Evolutionary conservation across 1,140 invertebrate species (phyloP).

Genomic region (Pararge aegeria): DNA sequence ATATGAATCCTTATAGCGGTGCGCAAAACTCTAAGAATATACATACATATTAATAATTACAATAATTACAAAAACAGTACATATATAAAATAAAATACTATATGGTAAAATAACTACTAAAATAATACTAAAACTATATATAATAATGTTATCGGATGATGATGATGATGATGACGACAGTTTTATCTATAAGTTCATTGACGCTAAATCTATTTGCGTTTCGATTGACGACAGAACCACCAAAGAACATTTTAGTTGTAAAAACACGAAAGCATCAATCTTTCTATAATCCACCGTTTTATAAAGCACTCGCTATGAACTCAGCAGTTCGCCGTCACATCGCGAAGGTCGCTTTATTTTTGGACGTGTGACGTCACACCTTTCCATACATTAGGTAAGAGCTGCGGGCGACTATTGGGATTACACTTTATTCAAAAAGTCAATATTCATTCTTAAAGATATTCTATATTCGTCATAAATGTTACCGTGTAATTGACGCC

Average conservation of each 20-base stretch:
- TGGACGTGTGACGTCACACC: conserved; percentile 53
- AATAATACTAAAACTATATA: too few species aligned
- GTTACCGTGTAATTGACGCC: background rate
- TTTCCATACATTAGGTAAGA: conserved; percentile 50
- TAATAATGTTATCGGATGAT: too few species aligned
- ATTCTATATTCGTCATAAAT: background rate
- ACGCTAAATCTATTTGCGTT: background rate
- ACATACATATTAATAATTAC: too few species aligned
- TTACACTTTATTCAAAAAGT: conserved; percentile 6
- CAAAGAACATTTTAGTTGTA: conserved; percentile 21
- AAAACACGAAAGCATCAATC: conserved; percentile 44
- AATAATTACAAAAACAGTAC: too few species aligned
- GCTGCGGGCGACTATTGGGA: conserved; percentile 2
- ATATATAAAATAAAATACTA: too few species aligned
- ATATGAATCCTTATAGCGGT: too few species aligned
- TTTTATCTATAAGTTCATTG: conserved; percentile 9
- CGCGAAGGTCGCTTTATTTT: conserved; percentile 62
- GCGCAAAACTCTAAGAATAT: too few species aligned
- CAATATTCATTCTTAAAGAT: background rate
- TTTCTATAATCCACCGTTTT: conserved; percentile 38
- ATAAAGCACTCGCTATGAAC: conserved; percentile 48
- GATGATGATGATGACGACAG: too few species aligned
- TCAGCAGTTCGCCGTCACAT: conserved; percentile 55
- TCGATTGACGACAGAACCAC: background rate
- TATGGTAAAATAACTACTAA: too few species aligned